Evolutionary conservation across 1,140 invertebrate genomes (phyloP), one percentile per base, ranked within the genome.

Genomic region (Oncopeltus fasciatus): DNA sequence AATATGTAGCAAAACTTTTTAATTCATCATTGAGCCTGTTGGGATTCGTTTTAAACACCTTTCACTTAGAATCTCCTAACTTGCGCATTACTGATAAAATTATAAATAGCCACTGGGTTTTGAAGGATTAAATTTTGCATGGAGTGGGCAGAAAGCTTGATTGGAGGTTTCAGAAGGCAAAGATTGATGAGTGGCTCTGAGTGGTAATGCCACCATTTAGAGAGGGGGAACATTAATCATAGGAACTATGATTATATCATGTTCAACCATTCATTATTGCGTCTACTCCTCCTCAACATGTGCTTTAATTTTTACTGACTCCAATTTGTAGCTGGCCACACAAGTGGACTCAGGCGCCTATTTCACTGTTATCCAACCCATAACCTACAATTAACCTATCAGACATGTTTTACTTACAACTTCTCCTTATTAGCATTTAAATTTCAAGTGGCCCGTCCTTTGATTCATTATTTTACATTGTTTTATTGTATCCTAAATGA

Each of bases 261-360:
- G 60, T 46, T 47, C 27, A 51, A 61, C 46, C 60, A 20, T 27
- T 49, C 21, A 61, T 61, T 61, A 61, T 31, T 53, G 12, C 28
- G 28, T 51, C 60, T 27, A 28, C 49, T 61, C 27, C 60, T 44
- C 38, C 57, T 59, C 31, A 44, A 59, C 57, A 59, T 61, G 60
- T 56, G 60, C 49, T 61, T 61, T 61, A 61, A 61, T 61, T 61
- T 49, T 61, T 61, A 61, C 60, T 49, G 49, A 61, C 47, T 56
- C 60, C 60, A 61, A 61, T 61, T 61, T 61, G 60, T 61, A 43
- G 49, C 38, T 33, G 60, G 49, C 60, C 60, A 51, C 60, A 47
- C 60, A 61, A 49, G 60, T 56, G 26, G 60, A 31, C 9, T 21
- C 3, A 61, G 60, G 60, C 60, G 60, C 60, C 60, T 51, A 61